These are phyloP conservation scores for Parotia lawesii DNA, from an alignment of 2,113 vertebrate genomes.

Conservation along the genomic window DNA sequence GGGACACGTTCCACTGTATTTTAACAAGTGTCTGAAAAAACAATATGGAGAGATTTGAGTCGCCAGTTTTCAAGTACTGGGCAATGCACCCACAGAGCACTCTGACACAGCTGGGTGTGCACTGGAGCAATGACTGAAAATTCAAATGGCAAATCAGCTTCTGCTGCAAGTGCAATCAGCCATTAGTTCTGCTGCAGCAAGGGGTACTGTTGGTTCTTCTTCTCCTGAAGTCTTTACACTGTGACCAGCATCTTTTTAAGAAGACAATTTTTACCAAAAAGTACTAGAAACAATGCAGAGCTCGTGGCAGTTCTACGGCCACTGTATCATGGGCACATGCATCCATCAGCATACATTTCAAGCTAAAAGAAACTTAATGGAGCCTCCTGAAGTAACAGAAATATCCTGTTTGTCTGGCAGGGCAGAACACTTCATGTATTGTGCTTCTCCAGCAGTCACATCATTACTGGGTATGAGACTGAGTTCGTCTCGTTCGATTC, in stretches of 20 bases:
- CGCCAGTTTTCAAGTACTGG: not conserved
- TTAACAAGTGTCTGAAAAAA: not conserved
- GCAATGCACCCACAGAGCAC: not conserved
- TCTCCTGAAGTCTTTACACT: not conserved
- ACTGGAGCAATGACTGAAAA: not conserved
- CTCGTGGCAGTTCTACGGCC: rapidly evolving
- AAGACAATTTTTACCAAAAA: not conserved
- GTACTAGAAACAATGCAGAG: not conserved
- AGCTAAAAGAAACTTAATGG: not conserved
- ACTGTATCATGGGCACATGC: not conserved
- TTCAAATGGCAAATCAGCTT: not conserved
- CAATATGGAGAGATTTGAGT: not conserved
- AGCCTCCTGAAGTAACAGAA: not conserved
- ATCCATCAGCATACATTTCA: not conserved
- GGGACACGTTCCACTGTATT: not conserved
- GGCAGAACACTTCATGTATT: no score
- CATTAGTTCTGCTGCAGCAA: not conserved
- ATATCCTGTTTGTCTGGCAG: not conserved
- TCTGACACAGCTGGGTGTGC: not conserved
- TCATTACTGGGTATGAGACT: not conserved
- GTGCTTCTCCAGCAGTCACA: not conserved
- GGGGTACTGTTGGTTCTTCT: not conserved
- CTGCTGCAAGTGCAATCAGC: not conserved
- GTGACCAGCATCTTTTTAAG: not conserved
- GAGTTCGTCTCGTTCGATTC: not conserved